Conservation (phyloP, 2,113 vertebrate genomes). For the Motacilla tschutschensis region DNA sequence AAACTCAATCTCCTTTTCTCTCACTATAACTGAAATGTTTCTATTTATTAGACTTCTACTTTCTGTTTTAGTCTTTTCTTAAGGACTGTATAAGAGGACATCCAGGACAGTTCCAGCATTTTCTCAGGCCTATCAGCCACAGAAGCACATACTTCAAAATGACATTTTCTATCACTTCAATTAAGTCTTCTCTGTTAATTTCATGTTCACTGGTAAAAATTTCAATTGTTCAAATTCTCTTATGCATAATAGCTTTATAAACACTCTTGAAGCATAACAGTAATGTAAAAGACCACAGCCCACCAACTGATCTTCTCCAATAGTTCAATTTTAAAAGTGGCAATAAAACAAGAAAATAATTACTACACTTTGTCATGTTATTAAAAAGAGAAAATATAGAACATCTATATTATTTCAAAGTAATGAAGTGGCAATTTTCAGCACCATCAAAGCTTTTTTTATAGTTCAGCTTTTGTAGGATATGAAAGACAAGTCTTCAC, state of each 20-base stretch:
- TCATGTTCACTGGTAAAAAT: neutral
- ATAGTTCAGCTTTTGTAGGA: neutral
- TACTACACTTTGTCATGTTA: neutral
- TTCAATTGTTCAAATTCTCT: neutral
- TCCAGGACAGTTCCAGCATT: neutral
- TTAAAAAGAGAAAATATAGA: neutral
- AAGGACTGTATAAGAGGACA: neutral
- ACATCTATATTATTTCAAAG: neutral
- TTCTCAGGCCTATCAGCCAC: neutral
- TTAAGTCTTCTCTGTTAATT: neutral
- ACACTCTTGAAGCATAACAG: neutral
- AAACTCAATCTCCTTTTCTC: neutral
- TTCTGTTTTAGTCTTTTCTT: neutral
- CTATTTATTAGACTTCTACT: neutral
- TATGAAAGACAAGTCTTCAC: neutral
- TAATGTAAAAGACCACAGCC: neutral
- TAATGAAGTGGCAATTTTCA: neutral
- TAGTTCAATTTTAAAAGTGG: neutral
- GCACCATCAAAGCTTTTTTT: neutral
- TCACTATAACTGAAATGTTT: neutral
- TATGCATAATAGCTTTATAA: neutral
- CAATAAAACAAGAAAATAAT: neutral
- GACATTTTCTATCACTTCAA: neutral
- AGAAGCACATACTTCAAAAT: neutral
- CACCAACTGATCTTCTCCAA: neutral